Evolutionary conservation across 2,797 vertebrate species (phyloP).

Genomic region (Moxostoma hubbsi): DNA sequence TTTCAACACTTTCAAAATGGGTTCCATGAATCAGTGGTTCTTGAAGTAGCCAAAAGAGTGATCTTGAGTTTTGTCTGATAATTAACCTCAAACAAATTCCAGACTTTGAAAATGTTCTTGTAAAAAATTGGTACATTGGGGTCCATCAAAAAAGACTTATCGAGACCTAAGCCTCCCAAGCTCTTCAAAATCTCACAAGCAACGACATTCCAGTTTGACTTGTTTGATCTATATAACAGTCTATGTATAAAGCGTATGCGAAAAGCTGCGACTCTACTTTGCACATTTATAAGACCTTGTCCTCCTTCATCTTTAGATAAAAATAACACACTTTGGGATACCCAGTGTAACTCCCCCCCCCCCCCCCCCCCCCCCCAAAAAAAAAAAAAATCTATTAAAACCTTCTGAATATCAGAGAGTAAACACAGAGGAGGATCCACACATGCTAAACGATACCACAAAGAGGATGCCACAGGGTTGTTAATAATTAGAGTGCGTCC

Average conservation of each 20-base stretch:
- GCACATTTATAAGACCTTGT: constrained; percentile 6
- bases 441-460: no score
- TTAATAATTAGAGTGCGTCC: no score
- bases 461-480: no score
- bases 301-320: no score
- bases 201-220: background rate
- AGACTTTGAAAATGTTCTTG: background rate
- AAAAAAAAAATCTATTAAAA: background rate
- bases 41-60: background rate
- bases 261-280: constrained; percentile 1
- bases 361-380: no score
- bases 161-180: background rate
- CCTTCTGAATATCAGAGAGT: no score
- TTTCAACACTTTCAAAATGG: background rate
- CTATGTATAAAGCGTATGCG: background rate
- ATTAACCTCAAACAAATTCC: background rate
- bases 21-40: background rate
- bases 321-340: no score
- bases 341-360: no score
- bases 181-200: background rate
- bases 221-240: background rate
- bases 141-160: background rate
- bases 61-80: background rate
- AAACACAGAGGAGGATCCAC: no score
- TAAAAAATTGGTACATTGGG: background rate